Evolutionary conservation across 2,113 vertebrate species (phyloP).

Genomic region (Chionis minor): DNA sequence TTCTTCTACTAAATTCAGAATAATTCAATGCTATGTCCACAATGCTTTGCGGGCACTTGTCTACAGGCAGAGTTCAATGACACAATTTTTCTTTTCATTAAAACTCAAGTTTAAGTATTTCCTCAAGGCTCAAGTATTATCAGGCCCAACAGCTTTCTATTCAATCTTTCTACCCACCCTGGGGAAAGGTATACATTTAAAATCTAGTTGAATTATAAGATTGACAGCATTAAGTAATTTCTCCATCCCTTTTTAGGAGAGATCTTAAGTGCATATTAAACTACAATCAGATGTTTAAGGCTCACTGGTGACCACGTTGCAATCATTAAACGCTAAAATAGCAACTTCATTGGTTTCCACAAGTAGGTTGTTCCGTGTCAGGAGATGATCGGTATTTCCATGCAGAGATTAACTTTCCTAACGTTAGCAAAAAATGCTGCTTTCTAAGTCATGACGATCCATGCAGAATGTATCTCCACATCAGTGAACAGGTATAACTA

Average conservation of each 20-base stretch:
- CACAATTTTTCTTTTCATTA: background rate
- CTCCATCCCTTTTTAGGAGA: background rate
- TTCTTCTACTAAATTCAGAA: background rate
- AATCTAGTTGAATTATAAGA: background rate
- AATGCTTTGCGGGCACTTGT: background rate
- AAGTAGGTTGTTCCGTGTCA: background rate
- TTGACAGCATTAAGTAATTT: background rate
- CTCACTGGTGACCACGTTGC: background rate
- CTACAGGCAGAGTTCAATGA: background rate
- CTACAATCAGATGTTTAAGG: background rate
- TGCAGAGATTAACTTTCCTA: background rate
- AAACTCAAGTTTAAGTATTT: background rate
- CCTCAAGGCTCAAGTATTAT: background rate
- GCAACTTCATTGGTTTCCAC: background rate
- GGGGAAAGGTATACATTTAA: background rate
- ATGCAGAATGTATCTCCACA: background rate
- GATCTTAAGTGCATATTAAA: background rate
- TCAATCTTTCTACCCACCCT: background rate
- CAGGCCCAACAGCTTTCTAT: background rate
- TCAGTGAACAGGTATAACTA: background rate
- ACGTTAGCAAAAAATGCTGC: background rate
- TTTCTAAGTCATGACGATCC: background rate
- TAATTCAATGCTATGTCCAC: background rate
- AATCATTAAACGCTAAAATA: background rate
- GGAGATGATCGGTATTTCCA: background rate